Evolutionary conservation across 2,797 vertebrate species (phyloP), one percentile per base, ranked within the genome.

Genomic region (Lophius americanus): DNA sequence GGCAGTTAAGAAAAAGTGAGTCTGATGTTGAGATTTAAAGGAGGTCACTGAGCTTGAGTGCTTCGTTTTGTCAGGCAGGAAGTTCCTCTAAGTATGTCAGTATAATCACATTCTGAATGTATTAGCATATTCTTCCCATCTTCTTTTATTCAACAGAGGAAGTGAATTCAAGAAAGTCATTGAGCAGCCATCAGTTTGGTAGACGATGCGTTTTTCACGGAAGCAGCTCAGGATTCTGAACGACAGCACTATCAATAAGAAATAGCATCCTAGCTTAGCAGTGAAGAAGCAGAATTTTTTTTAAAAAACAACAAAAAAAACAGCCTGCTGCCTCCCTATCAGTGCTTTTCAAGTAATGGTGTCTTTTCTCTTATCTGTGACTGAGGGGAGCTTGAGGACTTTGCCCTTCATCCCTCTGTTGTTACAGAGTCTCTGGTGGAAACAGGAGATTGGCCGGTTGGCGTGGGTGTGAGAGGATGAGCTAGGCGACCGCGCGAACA

Each of bases 381-480:
- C 70, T 65, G 75, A 84, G 68, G 74, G 73, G 67, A 83, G 76
- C 72, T 82, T 7, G 64, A 88, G 73, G 68, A 82, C 82, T 89
- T 73, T 81, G 81, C 85, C 81, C 88, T 88, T 83, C 81, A 81
- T 85, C 82, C 72, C 76, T 87, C 87, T 91, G 87, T 88, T 88
- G 87, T 79, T 82, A 50, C 84, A 72, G 61, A 83, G 83, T 81
- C 76, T 76, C 82, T 75, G 44, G 83, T 82, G 81, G 70, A 85
- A 87, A 84, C n/a, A 57, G 86, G 72, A 82, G 84, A 82, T 84
- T 79, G 74, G 86, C 41, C 77, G 46, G 9, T 9, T 66, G 75
- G 82, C 71, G 76, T 88, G 78, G 68, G 86, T 51, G 83, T 76
- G 78, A 35, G 65, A 60, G 75, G 79, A 68, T 39, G 76, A 87